Percentiles rank a stretch among this genome's conserved stretches.
Conservation (phyloP, 2,113 vertebrate genomes). For the Macrotis lagotis region DNA sequence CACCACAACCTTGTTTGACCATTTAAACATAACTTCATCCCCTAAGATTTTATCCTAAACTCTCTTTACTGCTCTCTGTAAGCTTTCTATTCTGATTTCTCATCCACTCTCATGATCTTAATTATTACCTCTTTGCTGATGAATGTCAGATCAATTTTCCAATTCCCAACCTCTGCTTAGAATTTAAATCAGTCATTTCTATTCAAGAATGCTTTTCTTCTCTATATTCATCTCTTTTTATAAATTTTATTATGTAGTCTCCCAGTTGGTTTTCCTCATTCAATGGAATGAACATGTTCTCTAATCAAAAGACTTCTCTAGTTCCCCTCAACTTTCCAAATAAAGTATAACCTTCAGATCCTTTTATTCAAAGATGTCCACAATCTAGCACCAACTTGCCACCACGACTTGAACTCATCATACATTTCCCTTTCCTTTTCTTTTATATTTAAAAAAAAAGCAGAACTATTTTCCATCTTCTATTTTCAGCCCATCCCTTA, state of each 20-base stretch:
- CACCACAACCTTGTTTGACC: too few species aligned
- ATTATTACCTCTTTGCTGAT: not conserved
- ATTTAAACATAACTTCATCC: too few species aligned
- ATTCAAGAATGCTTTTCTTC: not conserved
- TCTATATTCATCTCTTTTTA: not conserved
- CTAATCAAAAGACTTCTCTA: not conserved
- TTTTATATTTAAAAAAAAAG: not conserved
- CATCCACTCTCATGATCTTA: not conserved
- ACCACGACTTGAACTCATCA: not conserved
- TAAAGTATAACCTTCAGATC: not conserved
- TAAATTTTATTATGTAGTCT: not conserved
- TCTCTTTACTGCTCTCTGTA: not conserved
- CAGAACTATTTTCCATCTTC: not conserved
- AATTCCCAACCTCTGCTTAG: not conserved
- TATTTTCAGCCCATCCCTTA: not conserved
- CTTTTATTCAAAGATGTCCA: not conserved
- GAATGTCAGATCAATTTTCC: not conserved
- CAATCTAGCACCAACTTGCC: not conserved
- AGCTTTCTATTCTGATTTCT: not conserved
- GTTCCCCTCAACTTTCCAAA: not conserved
- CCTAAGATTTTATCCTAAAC: too few species aligned
- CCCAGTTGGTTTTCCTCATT: not conserved
- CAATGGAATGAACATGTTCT: not conserved
- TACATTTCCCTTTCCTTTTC: not conserved
- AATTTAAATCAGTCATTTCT: not conserved